Conservation (phyloP, 1,140 invertebrate genomes). For the Ctenoplectra terminalis region DNA sequence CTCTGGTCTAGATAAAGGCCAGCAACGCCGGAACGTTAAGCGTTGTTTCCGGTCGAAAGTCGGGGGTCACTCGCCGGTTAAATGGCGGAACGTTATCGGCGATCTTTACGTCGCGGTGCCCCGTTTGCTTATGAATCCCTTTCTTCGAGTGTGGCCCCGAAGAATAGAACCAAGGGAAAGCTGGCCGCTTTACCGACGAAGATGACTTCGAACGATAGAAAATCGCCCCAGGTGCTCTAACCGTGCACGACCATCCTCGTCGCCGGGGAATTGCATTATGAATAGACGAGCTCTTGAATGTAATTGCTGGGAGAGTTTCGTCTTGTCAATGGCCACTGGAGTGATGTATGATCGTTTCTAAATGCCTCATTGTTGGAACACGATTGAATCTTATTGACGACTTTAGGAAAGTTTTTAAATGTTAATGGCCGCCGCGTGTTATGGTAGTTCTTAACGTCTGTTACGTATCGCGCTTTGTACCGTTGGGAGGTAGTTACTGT, state of each 20-base stretch:
- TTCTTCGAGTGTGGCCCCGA: not conserved
- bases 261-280: not conserved
- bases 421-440: not conserved
- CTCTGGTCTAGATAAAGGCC: constrained; percentile 56
- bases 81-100: constrained; percentile 47
- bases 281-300: constrained; percentile 5
- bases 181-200: not conserved
- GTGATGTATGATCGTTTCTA: constrained; percentile 19
- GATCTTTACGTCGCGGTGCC: constrained; percentile 11
- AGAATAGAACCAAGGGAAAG: not conserved
- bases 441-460: no score
- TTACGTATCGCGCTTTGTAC: not conserved
- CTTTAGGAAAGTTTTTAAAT: constrained; percentile 2
- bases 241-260: not conserved
- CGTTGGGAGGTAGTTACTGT: no score
- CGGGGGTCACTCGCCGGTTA: constrained; percentile 38
- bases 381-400: not conserved
- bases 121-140: not conserved
- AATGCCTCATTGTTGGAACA: constrained; percentile 13
- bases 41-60: constrained; percentile 57
- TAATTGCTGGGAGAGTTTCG: constrained; percentile 10
- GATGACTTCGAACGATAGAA: constrained; percentile 29
- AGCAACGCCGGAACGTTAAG: constrained; percentile 49
- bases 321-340: not conserved
- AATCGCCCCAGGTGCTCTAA: not conserved